phyloP scores from a whole-genome alignment of 2,888 invertebrate genomes.

The Osedax fenrisi region DNA sequence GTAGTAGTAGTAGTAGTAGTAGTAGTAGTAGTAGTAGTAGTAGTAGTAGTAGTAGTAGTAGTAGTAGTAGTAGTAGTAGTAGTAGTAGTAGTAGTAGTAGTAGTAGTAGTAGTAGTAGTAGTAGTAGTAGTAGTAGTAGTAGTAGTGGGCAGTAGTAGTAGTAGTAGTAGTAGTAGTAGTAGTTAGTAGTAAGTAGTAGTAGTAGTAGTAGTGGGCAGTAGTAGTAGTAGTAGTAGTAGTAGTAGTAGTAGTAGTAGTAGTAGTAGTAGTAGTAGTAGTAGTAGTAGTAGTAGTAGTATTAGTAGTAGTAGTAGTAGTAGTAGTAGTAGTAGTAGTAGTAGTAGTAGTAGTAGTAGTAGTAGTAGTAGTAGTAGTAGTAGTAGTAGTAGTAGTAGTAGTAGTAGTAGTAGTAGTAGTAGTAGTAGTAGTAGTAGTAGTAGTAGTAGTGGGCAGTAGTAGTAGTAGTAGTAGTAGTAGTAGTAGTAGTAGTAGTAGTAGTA shows the following conservation, averaged over 20 bases:
- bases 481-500: conserved; percentile 17
- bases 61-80: conserved; percentile 35
- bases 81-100: conserved; percentile 34
- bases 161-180: no score
- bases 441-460: no score
- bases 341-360: conserved; percentile 2
- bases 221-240: no score
- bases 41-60: conserved; percentile 35
- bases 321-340: conserved; percentile 2
- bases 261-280: not conserved
- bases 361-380: conserved; percentile 2
- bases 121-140: no score
- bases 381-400: conserved; percentile 2
- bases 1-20: conserved; percentile 35
- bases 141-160: no score
- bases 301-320: no score
- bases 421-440: conserved; percentile 34
- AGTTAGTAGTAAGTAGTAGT: no score
- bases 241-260: not conserved
- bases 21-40: conserved; percentile 35
- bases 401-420: conserved; percentile 2
- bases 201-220: no score
- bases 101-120: conserved; percentile 17
- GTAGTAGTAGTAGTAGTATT: no score
- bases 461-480: conserved; percentile 32